Base-by-base conservation (phyloP, 2,888 invertebrate species). In the Cerastoderma edule region DNA sequence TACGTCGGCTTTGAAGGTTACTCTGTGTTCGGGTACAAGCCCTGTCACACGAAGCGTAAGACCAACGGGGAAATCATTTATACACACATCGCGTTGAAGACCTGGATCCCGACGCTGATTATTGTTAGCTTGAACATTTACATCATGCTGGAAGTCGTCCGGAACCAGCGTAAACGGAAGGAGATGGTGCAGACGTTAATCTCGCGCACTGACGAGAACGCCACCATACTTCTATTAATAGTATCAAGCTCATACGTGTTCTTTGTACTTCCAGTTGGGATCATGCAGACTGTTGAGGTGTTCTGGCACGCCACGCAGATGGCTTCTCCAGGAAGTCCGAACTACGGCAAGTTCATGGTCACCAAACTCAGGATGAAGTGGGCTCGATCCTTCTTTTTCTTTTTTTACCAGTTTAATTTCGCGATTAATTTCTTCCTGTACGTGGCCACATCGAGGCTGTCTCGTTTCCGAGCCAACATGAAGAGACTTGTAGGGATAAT, bases 1-100 rank as follows among this genome's bases (percentile, higher is more conserved):
- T 80, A 84, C 5, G 80, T 84, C 1, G 86, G 86, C n/a, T 86
- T 86, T 57, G 86, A 86, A 63, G 84, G 84, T 1, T 85, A 86
- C 69, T 83, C 83, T 1, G 86, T 85, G n/a, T 86, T 80, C 39
- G 85, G 86, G 1, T 86, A 86, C 75, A 83, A 84, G 39, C 84
- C 83, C 13, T 86, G 86, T 50, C 73, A 80, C 30, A 85, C 86
- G 4, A 67, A 78, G 16, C 64, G 84, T 46, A 56, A 67, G n/a
- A 77, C 75, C 13, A 68, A 76, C 22, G 71, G 67, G 6, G 78
- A 79, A 46, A 76, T 84, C 0, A 83, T 85, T 3, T 86, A 85
- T 54, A 71, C 84, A 27, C 84, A 86, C 60, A 81, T 85, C 0
- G 85, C 85, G 13, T 70, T 86, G 39, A 86, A 84, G 30, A 85